Percentiles rank a stretch among this genome's conserved stretches.
Conservation (phyloP, 2,113 vertebrate genomes). For the Poeciliopsis prolifica region DNA sequence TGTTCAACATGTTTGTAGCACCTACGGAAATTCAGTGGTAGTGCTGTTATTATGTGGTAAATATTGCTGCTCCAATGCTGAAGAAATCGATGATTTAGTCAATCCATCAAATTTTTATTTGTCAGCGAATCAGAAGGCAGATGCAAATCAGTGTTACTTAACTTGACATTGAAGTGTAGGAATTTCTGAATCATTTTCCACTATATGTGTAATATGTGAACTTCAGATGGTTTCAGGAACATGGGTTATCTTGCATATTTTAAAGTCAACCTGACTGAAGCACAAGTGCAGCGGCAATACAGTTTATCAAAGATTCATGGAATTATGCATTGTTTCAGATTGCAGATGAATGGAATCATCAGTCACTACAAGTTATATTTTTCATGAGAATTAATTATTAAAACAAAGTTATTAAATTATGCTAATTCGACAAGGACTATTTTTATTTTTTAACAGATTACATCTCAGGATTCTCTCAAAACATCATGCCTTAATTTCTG, state of each 20-base stretch:
- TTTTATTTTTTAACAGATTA: conserved; percentile 35
- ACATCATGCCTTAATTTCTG: conserved; percentile 41
- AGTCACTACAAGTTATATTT: conserved; percentile 39
- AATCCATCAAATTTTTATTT: too few species aligned
- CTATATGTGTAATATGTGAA: background rate
- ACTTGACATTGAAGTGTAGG: background rate
- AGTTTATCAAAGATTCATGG: conserved; percentile 31
- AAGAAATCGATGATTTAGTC: too few species aligned
- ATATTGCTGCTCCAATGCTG: too few species aligned
- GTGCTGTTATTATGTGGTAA: too few species aligned
- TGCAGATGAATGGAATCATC: conserved; percentile 38
- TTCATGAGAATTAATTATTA: conserved; percentile 54
- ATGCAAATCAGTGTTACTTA: background rate
- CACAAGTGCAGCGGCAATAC: conserved; percentile 3
- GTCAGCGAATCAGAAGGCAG: too few species aligned
- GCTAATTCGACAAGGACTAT: conserved; percentile 26
- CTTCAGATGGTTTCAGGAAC: background rate
- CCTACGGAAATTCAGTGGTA: too few species aligned
- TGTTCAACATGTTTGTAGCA: too few species aligned
- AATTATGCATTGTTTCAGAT: conserved; percentile 32
- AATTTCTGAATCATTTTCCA: background rate
- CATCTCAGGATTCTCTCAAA: conserved; percentile 24
- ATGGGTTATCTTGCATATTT: background rate
- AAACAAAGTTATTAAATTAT: conserved; percentile 60
- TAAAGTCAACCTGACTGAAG: conserved; percentile 6